These are phyloP conservation scores for Tiliqua scincoides DNA, from an alignment of 2,113 vertebrate species.

Conservation along the genomic window DNA sequence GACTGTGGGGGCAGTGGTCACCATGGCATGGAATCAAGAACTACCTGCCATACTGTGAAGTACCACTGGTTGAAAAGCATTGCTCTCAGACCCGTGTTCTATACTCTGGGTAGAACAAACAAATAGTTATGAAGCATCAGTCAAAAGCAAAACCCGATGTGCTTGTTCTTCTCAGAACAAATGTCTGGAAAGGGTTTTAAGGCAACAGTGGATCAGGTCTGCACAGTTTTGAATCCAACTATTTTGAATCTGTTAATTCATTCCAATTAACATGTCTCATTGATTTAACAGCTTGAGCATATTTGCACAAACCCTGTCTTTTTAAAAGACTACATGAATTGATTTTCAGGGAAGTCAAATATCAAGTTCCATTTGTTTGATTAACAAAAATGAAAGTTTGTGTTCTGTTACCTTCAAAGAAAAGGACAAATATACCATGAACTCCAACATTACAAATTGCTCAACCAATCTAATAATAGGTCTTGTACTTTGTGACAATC, in stretches of 20 bases:
- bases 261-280: neutral
- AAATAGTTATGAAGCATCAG: too few species aligned
- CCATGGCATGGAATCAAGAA: too few species aligned
- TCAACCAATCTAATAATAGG: neutral
- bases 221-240: neutral
- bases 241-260: neutral
- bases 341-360: neutral
- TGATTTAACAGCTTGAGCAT: neutral
- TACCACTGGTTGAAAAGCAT: too few species aligned
- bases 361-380: neutral
- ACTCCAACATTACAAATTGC: neutral
- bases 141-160: too few species aligned
- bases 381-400: neutral
- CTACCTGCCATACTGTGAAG: too few species aligned
- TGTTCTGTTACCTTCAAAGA: neutral
- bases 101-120: too few species aligned
- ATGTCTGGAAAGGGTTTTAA: too few species aligned
- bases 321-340: neutral
- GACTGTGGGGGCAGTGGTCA: too few species aligned
- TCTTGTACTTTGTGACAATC: neutral
- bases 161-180: too few species aligned
- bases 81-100: too few species aligned
- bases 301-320: conserved; percentile 3
- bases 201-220: neutral
- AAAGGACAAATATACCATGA: neutral